Percentiles rank a stretch among this genome's conserved stretches.
These are phyloP conservation scores for Artibeus lituratus DNA, from an alignment of 2,797 vertebrate species.

Conservation along the genomic window DNA sequence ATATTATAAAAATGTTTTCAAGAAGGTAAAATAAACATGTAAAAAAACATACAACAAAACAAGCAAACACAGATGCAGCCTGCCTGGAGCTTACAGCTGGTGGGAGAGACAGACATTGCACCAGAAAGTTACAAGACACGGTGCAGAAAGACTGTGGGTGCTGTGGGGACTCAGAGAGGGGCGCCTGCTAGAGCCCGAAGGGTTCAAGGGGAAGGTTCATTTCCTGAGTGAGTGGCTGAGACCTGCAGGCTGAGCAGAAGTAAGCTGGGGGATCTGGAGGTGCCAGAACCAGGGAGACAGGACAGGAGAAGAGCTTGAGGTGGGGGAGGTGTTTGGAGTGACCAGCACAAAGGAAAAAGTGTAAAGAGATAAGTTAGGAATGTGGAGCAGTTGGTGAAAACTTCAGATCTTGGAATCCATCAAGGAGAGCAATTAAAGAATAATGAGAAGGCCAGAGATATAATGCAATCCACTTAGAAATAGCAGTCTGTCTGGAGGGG, in stretches of 20 bases:
- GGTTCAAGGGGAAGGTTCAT: neutral
- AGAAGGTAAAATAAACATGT: neutral
- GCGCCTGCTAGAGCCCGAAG: neutral
- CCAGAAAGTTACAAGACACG: neutral
- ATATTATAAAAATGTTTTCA: neutral
- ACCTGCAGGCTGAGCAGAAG: neutral
- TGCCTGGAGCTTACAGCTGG: neutral
- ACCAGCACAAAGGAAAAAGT: neutral
- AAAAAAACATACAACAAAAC: neutral
- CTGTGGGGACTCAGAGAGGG: neutral
- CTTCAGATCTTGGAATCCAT: neutral
- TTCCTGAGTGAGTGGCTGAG: neutral
- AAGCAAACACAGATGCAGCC: neutral
- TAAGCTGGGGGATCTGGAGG: neutral
- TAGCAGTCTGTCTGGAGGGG: accelerated
- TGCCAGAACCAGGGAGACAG: neutral
- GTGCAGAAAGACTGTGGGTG: neutral
- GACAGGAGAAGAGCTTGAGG: neutral
- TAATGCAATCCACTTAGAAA: neutral
- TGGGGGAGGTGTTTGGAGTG: accelerated
- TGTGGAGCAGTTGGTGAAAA: neutral
- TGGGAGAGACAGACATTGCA: neutral
- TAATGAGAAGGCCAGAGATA: neutral
- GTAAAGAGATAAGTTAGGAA: neutral
- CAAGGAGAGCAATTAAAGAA: neutral